A percentile compares a stretch with the other conserved stretches of the same genome.
Conservation (phyloP, 1,140 invertebrate species). For the Carposina sasakii region DNA sequence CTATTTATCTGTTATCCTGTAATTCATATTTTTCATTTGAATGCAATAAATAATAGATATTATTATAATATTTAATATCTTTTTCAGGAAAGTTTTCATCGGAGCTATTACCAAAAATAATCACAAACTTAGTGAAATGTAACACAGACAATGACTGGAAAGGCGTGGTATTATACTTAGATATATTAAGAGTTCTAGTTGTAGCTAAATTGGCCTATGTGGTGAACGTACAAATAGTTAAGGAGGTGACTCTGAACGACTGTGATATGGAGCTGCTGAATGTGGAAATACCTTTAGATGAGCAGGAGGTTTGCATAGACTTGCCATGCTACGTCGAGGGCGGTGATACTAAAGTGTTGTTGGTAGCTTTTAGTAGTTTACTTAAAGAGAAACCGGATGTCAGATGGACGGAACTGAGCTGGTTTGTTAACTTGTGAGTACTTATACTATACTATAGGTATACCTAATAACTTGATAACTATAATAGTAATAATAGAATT, state of each 20-base stretch:
- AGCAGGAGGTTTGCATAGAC: slow-evolving; percentile 45
- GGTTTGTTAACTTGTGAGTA: slow-evolving; percentile 59
- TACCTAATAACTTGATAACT: too few species aligned
- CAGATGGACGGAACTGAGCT: slow-evolving; percentile 52
- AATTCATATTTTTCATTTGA: too few species aligned
- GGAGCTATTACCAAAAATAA: slow-evolving; percentile 39
- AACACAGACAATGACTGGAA: slow-evolving; percentile 52
- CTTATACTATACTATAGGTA: too few species aligned
- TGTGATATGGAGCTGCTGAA: slow-evolving; percentile 56
- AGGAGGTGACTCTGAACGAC: slow-evolving; percentile 33
- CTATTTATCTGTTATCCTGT: too few species aligned
- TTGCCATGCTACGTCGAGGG: slow-evolving; percentile 54
- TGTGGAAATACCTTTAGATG: slow-evolving; percentile 49
- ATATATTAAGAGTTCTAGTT: slow-evolving; percentile 46
- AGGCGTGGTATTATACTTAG: slow-evolving; percentile 47
- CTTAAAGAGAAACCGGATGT: slow-evolving; percentile 49
- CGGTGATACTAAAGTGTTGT: slow-evolving; percentile 38
- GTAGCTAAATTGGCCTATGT: slow-evolving; percentile 52
- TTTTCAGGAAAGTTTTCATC: slow-evolving; percentile 55
- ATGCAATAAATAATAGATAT: too few species aligned
- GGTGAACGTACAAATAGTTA: slow-evolving; percentile 62
- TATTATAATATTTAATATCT: too few species aligned
- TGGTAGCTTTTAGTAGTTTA: slow-evolving; percentile 46
- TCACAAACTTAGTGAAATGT: slow-evolving; percentile 46
- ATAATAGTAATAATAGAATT: too few species aligned